Conservation (phyloP, 2,797 vertebrate genomes). For the Hippocampus kuda region DNA sequence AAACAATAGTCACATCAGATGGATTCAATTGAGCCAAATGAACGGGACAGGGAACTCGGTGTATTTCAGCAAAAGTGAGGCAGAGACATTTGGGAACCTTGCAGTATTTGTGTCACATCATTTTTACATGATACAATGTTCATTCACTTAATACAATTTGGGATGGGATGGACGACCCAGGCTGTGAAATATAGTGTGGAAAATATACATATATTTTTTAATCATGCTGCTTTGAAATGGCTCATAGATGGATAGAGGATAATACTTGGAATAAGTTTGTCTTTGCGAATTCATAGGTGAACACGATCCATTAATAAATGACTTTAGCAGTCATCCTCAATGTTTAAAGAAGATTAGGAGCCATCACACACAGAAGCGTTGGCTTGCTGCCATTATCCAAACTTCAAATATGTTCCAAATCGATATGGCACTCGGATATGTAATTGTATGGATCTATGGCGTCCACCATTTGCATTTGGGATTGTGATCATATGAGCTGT, state of each 20-base stretch:
- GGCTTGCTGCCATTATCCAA: no score
- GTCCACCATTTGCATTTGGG: no score
- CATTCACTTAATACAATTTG: not conserved
- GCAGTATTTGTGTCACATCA: not conserved
- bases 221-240: not conserved
- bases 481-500: no score
- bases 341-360: not conserved
- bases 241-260: not conserved
- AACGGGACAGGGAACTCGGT: slow-evolving; percentile 13
- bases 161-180: not conserved
- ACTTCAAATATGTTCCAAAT: not conserved
- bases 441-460: no score
- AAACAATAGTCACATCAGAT: slow-evolving; percentile 32
- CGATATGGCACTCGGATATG: no score
- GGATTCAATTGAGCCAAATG: slow-evolving; percentile 40
- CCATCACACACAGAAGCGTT: not conserved
- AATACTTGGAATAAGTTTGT: not conserved
- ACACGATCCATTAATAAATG: not conserved
- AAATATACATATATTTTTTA: not conserved
- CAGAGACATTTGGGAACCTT: not conserved
- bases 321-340: not conserved
- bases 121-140: not conserved
- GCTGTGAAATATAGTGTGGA: not conserved
- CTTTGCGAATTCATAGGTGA: not conserved
- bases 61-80: not conserved